Conservation (phyloP, 2,888 invertebrate genomes). For the Acleris emargana region DNA sequence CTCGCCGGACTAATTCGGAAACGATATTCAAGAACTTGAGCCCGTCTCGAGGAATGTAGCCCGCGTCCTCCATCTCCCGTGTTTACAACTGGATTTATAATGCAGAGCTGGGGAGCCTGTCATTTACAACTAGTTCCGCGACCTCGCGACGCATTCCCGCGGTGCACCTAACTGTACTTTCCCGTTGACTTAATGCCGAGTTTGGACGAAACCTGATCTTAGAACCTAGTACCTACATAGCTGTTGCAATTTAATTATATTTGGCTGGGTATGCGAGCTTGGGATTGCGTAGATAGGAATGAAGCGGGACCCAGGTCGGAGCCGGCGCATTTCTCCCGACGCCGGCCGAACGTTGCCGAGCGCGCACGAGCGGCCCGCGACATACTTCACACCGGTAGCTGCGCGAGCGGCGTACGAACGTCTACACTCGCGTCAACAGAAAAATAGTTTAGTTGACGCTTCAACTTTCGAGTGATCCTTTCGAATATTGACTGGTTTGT, state of each 20-base stretch:
- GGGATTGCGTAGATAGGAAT: conserved; percentile 68
- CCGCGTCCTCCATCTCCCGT: conserved; percentile 44
- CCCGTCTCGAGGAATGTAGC: conserved; percentile 26
- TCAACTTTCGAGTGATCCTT: conserved; percentile 66
- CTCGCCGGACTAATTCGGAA: conserved; percentile 24
- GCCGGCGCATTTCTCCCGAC: conserved; percentile 74
- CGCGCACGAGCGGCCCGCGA: conserved; percentile 54
- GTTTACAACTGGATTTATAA: conserved; percentile 47
- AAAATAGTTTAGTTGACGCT: conserved; percentile 60
- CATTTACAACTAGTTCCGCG: conserved; percentile 84
- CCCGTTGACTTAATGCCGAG: conserved; percentile 82
- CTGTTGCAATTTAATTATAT: conserved; percentile 82
- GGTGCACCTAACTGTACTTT: conserved; percentile 84
- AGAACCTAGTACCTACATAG: conserved; percentile 69
- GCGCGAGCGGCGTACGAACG: conserved; percentile 82
- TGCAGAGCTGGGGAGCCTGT: conserved; percentile 75
- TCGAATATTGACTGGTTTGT: conserved; percentile 69
- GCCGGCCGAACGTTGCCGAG: conserved; percentile 54
- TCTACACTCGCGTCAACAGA: conserved; percentile 77
- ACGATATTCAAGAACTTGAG: conserved; percentile 8
- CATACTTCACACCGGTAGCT: conserved; percentile 81
- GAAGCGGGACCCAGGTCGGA: conserved; percentile 48
- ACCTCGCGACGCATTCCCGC: conserved; percentile 84
- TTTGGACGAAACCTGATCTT: conserved; percentile 82
- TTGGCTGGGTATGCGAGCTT: conserved; percentile 68